Evolutionary conservation across 2,797 vertebrate genomes (phyloP).

Genomic region (Centroberyx gerrardi): DNA sequence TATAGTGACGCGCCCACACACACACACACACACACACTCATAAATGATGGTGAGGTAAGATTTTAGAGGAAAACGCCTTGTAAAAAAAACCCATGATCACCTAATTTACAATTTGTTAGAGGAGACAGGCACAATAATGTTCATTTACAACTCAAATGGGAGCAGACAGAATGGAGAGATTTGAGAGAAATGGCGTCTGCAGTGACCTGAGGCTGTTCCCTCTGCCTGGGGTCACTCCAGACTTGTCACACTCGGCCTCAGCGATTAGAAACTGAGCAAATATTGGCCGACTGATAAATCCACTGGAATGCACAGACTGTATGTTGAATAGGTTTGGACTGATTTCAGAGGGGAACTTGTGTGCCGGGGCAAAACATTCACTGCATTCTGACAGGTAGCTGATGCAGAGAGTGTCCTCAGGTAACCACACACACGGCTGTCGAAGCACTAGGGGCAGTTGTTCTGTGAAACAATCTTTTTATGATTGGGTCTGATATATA

Average conservation of each 20-base stretch:
- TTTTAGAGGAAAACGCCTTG: conserved; percentile 17
- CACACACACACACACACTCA: conserved; percentile 19
- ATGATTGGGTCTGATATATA: neutral
- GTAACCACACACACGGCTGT: neutral
- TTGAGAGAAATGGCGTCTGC: conserved; percentile 46
- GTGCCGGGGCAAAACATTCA: conserved; percentile 38
- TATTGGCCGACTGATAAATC: conserved; percentile 81
- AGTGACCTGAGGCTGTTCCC: conserved; percentile 31
- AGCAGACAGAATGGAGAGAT: conserved; percentile 40
- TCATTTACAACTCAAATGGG: conserved; percentile 31
- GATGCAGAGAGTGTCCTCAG: conserved; percentile 23
- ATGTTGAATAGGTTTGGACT: conserved; percentile 52
- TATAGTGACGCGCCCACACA: conserved; percentile 26
- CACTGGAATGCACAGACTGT: conserved; percentile 66
- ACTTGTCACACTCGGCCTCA: conserved; percentile 64
- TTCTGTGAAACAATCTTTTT: neutral
- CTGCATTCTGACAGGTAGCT: conserved; percentile 39
- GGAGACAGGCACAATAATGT: conserved; percentile 24
- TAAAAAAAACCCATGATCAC: conserved; percentile 50
- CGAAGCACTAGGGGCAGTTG: neutral
- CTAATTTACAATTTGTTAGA: conserved; percentile 50
- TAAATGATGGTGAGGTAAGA: neutral
- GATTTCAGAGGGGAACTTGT: conserved; percentile 48
- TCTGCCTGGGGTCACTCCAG: conserved; percentile 57
- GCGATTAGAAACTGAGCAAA: conserved; percentile 78